These are phyloP conservation scores for Lapara coniferarum DNA, from an alignment of 2,888 invertebrate species.

Conservation along the genomic window DNA sequence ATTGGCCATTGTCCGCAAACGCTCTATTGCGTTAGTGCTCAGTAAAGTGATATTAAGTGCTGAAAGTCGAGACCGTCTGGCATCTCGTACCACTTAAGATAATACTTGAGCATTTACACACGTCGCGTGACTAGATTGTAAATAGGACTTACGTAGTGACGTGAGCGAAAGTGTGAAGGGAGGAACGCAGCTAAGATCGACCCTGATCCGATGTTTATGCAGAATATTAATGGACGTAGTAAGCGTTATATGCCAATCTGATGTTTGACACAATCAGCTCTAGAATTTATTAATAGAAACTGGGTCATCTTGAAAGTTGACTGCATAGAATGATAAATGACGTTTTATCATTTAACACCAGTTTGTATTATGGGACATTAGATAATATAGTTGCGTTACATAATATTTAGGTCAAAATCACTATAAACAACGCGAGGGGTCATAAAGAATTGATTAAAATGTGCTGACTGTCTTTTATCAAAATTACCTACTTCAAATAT, in stretches of 20 bases:
- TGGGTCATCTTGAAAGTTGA: neutral
- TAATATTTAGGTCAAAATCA: too few species aligned
- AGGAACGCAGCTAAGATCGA: constrained; percentile 6
- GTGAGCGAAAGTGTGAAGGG: constrained; percentile 17
- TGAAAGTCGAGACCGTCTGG: constrained; percentile 42
- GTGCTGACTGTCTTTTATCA: too few species aligned
- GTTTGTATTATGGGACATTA: too few species aligned
- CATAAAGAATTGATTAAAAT: too few species aligned
- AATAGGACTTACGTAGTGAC: neutral
- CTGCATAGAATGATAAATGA: too few species aligned
- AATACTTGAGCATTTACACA: constrained; percentile 6
- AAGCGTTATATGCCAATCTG: neutral
- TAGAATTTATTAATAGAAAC: neutral
- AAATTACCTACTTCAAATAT: too few species aligned
- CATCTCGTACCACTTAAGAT: constrained; percentile 40
- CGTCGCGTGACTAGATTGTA: constrained; percentile 13
- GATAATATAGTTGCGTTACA: too few species aligned
- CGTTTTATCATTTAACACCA: too few species aligned
- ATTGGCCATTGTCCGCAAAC: constrained; percentile 39
- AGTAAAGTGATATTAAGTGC: constrained; percentile 51
- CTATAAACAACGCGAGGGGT: too few species aligned
- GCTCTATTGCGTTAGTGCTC: constrained; percentile 49
- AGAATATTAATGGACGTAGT: constrained; percentile 3
- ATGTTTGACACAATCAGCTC: neutral
- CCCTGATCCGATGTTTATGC: constrained; percentile 5